Conservation (phyloP, 1,140 invertebrate genomes). For the Pseudomyrmex cubaensis region DNA sequence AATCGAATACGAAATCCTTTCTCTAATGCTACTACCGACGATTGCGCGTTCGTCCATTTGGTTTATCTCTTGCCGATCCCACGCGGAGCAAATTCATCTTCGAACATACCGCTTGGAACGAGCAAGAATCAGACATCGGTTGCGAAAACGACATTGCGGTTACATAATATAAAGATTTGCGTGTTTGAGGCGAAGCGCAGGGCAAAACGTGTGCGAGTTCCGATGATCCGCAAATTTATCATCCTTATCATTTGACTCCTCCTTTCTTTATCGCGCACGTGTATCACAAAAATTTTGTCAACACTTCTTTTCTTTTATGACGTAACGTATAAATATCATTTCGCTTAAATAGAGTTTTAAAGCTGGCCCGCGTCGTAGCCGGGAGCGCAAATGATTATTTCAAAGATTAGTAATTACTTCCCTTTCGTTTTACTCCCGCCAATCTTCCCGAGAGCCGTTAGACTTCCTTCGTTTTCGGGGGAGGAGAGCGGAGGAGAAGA, state of each 20-base stretch:
- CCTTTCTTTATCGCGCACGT: no score
- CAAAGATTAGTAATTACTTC: constrained; percentile 78
- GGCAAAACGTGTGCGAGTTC: no score
- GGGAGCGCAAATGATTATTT: constrained; percentile 72
- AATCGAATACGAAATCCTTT: constrained; percentile 74
- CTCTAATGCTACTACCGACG: constrained; percentile 41
- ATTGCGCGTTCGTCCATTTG: constrained; percentile 52
- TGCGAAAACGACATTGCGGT: no score
- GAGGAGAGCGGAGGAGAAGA: not conserved
- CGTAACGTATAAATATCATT: constrained; percentile 30
- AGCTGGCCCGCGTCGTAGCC: constrained; percentile 19
- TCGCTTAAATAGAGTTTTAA: constrained; percentile 44
- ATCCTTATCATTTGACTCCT: no score
- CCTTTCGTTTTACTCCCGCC: constrained; percentile 67
- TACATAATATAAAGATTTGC: no score
- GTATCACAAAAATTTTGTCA: no score
- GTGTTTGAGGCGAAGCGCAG: no score
- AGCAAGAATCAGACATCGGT: constrained; percentile 12
- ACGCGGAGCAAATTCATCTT: constrained; percentile 28
- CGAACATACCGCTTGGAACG: constrained; percentile 2
- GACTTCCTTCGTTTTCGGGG: constrained; percentile 54
- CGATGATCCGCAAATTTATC: no score
- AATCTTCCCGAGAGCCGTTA: constrained; percentile 63
- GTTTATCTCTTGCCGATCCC: constrained; percentile 5
- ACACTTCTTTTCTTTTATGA: not conserved